Evolutionary conservation across 2,888 invertebrate genomes (phyloP), one percentile per base, ranked within the genome.

Genomic region (Leuctra nigra): DNA sequence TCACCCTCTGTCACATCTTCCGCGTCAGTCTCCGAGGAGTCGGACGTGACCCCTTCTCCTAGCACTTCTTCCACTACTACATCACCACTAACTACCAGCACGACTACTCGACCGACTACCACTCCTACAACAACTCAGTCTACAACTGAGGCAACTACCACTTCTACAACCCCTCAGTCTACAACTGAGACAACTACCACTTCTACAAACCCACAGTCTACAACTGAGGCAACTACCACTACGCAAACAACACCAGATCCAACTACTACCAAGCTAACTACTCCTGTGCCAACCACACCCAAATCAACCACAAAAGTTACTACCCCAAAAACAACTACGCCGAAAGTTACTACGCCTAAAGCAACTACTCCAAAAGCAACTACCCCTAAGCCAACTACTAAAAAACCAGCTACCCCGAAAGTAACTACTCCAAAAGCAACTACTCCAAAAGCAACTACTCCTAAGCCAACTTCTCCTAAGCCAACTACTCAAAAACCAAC

Each of bases 141-240:
- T 14, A 38, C 38, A 6, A 11, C 6, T 29, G 14, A 7, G 4
- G 38, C 9, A 14, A 38, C 14, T 11, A 7, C 18, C 20, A 18
- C 24, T 64, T 61, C 62, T 52, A 64, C 62, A 63, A 56, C 61
- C 59, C 62, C 63, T 61, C 60, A 66, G 62, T 65, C 61, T 60
- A 62, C 61, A 58, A 64, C 65, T 61, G 66, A 67, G 61, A 65
- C 61, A 36, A 55, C 57, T 55, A 62, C 58, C 55, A 63, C 55
- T 29, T 56, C 58, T 62, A 56, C 64, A 55, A 53, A 66, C 64
- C 57, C 54, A 58, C 61, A 59, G 62, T 47, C 62, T 61, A 48
- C 53, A 4, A 53, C 36, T 48, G 52, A 53, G 36, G 11, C 20
- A 9, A 55, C 56, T 11, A 46, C 56, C 16, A 25, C 29, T 7